These are phyloP conservation scores for Eurystomus glaucurus DNA, from an alignment of 2,797 vertebrate species.

Conservation along the genomic window DNA sequence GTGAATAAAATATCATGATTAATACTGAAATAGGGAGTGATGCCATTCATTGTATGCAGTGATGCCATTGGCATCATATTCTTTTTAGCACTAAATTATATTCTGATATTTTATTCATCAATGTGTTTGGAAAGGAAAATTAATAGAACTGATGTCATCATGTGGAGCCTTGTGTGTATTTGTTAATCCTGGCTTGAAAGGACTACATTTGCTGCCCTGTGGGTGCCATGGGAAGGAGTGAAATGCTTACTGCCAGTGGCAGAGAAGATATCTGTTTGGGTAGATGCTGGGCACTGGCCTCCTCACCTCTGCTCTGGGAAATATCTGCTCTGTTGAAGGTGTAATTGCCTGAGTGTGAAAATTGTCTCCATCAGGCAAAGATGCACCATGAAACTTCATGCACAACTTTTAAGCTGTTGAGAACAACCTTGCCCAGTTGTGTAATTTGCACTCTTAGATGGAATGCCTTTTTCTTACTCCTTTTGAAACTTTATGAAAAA, in stretches of 20 bases:
- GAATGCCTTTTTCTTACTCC: neutral
- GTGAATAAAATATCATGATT: accelerated
- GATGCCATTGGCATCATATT: neutral
- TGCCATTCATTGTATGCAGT: neutral
- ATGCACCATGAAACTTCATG: neutral
- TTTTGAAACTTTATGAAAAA: neutral
- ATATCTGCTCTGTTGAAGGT: neutral
- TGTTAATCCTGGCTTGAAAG: neutral
- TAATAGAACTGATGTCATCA: neutral
- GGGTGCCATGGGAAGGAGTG: accelerated
- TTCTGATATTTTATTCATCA: neutral
- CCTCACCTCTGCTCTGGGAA: neutral
- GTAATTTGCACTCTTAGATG: neutral
- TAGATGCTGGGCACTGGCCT: accelerated
- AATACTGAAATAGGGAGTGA: neutral
- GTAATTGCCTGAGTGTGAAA: neutral
- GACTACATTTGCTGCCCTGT: neutral
- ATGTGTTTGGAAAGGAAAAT: neutral
- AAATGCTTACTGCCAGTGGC: neutral
- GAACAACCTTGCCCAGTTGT: neutral
- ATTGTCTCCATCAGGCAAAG: neutral
- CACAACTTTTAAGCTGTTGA: neutral
- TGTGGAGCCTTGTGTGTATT: accelerated
- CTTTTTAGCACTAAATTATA: neutral
- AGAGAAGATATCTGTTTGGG: neutral